These are phyloP conservation scores for Ctena decussata DNA, from an alignment of 2,888 invertebrate genomes.

Conservation along the genomic window DNA sequence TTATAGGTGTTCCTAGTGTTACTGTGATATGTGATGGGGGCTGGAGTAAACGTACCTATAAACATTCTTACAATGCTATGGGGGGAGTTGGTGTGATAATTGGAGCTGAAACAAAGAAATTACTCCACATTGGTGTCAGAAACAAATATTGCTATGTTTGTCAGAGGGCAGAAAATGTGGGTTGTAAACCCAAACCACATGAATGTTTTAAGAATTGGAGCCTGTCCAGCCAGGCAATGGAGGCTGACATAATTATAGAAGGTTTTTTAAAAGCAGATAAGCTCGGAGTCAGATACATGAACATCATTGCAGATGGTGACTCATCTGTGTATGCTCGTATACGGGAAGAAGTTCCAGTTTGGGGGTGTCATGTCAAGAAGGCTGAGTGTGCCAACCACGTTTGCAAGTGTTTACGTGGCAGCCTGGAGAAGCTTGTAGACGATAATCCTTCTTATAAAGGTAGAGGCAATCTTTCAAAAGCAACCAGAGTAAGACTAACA, in stretches of 20 bases:
- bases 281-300: conserved; percentile 29
- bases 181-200: not conserved
- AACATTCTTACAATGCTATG: conserved; percentile 25
- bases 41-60: too few species aligned
- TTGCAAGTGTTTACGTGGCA: too few species aligned
- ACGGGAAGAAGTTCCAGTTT: conserved; percentile 29
- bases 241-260: not conserved
- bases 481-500: not conserved
- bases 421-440: conserved; percentile 34
- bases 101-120: conserved; percentile 29
- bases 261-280: not conserved
- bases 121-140: conserved; percentile 42
- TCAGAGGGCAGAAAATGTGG: not conserved
- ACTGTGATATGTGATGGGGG: conserved; percentile 27
- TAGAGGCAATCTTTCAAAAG: conserved; percentile 28
- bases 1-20: not conserved
- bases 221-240: not conserved
- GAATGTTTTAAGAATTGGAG: not conserved
- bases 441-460: conserved; percentile 28
- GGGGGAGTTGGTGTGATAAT: conserved; percentile 43
- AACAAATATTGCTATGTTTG: conserved; percentile 44
- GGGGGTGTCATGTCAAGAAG: conserved; percentile 38
- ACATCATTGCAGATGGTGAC: too few species aligned
- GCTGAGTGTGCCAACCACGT: not conserved
- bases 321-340: not conserved